Conservation (phyloP, 2,888 invertebrate species). For the Caenorhabditis imperialis region DNA sequence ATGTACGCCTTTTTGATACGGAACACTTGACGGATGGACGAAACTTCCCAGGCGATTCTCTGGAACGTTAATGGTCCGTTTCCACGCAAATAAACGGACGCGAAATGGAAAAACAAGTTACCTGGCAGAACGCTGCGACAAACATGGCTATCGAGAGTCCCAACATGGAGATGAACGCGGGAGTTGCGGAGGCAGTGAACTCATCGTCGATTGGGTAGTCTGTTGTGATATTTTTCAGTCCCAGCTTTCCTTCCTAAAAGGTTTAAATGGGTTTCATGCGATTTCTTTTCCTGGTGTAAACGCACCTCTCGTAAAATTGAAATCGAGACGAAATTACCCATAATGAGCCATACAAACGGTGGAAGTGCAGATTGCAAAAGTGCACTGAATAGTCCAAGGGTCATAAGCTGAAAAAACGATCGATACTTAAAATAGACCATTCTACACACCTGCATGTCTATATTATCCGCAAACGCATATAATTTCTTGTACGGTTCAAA, state of each 20-base stretch:
- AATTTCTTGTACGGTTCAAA: slow-evolving; percentile 54
- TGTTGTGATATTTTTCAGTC: slow-evolving; percentile 59
- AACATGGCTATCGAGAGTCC: slow-evolving; percentile 73
- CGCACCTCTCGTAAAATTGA: slow-evolving; percentile 69
- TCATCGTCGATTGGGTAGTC: slow-evolving; percentile 60
- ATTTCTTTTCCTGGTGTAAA: no score
- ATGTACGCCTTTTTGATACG: slow-evolving; percentile 75
- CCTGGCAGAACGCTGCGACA: slow-evolving; percentile 74
- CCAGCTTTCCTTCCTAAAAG: slow-evolving; percentile 48
- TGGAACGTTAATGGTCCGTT: slow-evolving; percentile 55
- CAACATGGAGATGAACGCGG: slow-evolving; percentile 74
- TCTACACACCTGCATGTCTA: slow-evolving; percentile 59
- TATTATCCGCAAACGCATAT: slow-evolving; percentile 66
- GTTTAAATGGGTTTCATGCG: not conserved
- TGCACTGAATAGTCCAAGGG: slow-evolving; percentile 69
- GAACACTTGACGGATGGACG: slow-evolving; percentile 72
- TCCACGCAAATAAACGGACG: slow-evolving; percentile 2
- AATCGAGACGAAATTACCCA: slow-evolving; percentile 75
- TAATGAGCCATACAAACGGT: slow-evolving; percentile 76
- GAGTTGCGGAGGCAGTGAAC: slow-evolving; percentile 68
- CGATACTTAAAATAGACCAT: not conserved
- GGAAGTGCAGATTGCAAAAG: slow-evolving; percentile 74
- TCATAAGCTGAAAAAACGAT: slow-evolving; percentile 66
- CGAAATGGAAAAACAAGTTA: slow-evolving; percentile 17
- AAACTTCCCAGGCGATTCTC: slow-evolving; percentile 75